Conservation (phyloP, 2,113 vertebrate species). For the Prionailurus bengalensis region DNA sequence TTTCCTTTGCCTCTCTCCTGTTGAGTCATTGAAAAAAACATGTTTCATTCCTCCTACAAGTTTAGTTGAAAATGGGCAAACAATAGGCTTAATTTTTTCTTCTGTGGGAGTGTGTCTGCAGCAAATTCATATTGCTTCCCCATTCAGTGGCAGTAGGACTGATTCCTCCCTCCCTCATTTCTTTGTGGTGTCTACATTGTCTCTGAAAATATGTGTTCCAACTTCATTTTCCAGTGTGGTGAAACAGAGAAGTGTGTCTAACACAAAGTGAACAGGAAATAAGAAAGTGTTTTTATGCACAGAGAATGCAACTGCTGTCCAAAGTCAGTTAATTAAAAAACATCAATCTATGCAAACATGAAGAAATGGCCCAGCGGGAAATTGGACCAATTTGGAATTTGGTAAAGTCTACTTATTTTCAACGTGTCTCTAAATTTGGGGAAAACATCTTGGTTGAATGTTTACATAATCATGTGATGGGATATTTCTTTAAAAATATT, state of each 20-base stretch:
- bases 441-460: neutral
- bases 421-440: neutral
- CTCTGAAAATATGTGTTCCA: slow-evolving; percentile 39
- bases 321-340: slow-evolving; percentile 56
- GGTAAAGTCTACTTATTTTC: neutral
- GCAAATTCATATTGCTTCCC: neutral
- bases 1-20: slow-evolving; percentile 36
- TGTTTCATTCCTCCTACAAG: neutral
- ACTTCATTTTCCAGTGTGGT: slow-evolving; percentile 42
- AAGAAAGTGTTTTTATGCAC: slow-evolving; percentile 37
- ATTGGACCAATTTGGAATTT: neutral
- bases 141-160: neutral
- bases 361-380: neutral
- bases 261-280: slow-evolving; percentile 43
- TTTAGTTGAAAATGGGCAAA: neutral
- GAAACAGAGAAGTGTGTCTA: slow-evolving; percentile 27
- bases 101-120: neutral
- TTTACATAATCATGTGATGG: neutral
- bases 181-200: neutral
- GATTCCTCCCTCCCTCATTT: neutral
- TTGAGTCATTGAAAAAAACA: neutral
- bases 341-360: neutral
- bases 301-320: neutral
- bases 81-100: neutral
- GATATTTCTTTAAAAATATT: slow-evolving; percentile 47